Evolutionary conservation across 2,888 invertebrate genomes (phyloP), one percentile per base, ranked within the genome.

Genomic region (Agrochola circellaris): DNA sequence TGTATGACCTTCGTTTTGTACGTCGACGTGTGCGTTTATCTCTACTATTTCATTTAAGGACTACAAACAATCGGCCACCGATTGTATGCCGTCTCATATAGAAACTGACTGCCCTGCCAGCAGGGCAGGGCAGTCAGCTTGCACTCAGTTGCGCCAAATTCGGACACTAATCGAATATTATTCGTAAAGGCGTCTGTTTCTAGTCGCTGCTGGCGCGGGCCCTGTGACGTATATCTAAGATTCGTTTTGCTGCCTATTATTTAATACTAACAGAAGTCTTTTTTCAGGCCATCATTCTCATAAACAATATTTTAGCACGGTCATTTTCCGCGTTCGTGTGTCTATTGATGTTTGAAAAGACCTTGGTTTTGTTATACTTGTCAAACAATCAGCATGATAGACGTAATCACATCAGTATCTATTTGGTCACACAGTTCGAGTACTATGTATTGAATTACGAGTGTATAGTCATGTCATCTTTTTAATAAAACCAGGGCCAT

Each of bases 351-450:
- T 56, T 48, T 68, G 20, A n/a, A 54, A 66, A 70, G 72, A 73
- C 76, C 81, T 81, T 81, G 84, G 54, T 30, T 64, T 48, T 58
- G 20, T 60, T 64, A 51, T 56, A 68, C 62, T 68, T 71, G 67
- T 72, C 71, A 71, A 64, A 75, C 75, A 81, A 84, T 83, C 67
- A 51, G n/a, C 38, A 45, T 80, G 72, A 84, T 62, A 38, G 71
- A 84, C 71, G 70, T 84, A 73, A 82, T 84, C 82, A 65, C 48
- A 72, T 69, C 61, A 45, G 61, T 58, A 69, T 75, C 61, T 74
- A 75, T 83, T 83, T 79, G 48, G 23, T 51, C 61, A 62, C 69
- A 42, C 20, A 60, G 48, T 66, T 64, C 68, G 75, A 80, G 75
- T 68, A 67, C n/a, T 56, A 62, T 67, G n/a, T 81, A 13, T 67